phyloP scores from a whole-genome alignment of 1,140 invertebrate species.

The Bombus confusus region DNA sequence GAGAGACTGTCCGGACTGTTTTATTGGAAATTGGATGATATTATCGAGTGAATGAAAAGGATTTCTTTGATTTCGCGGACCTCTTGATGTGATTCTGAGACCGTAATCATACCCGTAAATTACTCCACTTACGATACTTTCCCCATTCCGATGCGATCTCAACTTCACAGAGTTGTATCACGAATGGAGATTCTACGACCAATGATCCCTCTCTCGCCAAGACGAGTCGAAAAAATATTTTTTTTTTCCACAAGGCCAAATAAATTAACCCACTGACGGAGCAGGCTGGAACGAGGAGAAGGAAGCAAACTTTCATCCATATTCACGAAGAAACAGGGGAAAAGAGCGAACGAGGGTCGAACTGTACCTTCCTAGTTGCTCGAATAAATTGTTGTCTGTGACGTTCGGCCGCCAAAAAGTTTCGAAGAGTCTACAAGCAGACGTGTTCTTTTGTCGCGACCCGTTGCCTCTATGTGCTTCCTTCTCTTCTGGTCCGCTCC shows the following conservation, averaged over 20 bases:
- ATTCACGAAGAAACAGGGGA: background rate
- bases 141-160: too few relatives aligned
- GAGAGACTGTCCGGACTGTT: too few relatives aligned
- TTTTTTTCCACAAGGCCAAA: slow-evolving; percentile 32
- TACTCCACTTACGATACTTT: too few relatives aligned
- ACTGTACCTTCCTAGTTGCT: background rate
- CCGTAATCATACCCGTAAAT: too few relatives aligned
- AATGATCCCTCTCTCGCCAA: background rate
- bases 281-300: slow-evolving; percentile 1
- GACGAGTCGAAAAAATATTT: slow-evolving; percentile 44
- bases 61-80: too few relatives aligned
- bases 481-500: background rate
- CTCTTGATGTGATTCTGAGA: too few relatives aligned
- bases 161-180: too few relatives aligned
- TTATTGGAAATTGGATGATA: too few relatives aligned
- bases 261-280: slow-evolving; percentile 63
- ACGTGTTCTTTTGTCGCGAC: slow-evolving; percentile 43
- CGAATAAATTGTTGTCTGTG: slow-evolving; percentile 46
- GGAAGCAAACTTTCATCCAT: slow-evolving; percentile 2
- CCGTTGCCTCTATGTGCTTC: background rate
- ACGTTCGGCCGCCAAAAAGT: slow-evolving; percentile 9
- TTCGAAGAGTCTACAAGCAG: slow-evolving; percentile 17
- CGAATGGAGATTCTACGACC: too few relatives aligned
- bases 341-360: background rate
- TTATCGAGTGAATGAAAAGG: too few relatives aligned